phyloP scores from a whole-genome alignment of 2,888 invertebrate genomes.

The Leptura quadrifasciata region DNA sequence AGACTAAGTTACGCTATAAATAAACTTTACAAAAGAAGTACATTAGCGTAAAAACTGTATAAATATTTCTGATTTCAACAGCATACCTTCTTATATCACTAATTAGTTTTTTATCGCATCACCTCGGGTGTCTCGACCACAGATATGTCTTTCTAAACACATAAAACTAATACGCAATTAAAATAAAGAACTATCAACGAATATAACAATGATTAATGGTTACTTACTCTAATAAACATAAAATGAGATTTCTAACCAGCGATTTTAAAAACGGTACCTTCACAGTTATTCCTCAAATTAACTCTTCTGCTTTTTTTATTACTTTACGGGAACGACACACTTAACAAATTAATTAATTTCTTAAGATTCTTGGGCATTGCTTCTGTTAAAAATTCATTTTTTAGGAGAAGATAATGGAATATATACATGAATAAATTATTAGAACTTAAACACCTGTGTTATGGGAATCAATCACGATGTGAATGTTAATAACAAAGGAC shows the following conservation, averaged over 20 bases:
- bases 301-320: slow-evolving; percentile 27
- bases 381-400: not conserved
- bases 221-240: slow-evolving; percentile 30
- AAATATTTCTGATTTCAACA: not conserved
- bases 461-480: not conserved
- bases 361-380: not conserved
- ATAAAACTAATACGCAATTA: slow-evolving; percentile 26
- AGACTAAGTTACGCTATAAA: too few species aligned
- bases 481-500: not conserved
- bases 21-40: too few species aligned
- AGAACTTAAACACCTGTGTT: not conserved
- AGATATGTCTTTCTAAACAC: slow-evolving; percentile 12
- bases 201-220: slow-evolving; percentile 35
- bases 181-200: slow-evolving; percentile 30
- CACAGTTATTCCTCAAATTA: slow-evolving; percentile 33
- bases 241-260: slow-evolving; percentile 30
- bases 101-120: not conserved
- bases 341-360: slow-evolving; percentile 18
- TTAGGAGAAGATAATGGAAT: not conserved
- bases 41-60: not conserved
- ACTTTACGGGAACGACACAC: not conserved
- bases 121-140: not conserved
- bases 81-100: not conserved
- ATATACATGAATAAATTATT: not conserved
- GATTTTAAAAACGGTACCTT: slow-evolving; percentile 33